These are phyloP conservation scores for Pantherophis vulpinus DNA, from an alignment of 2,797 vertebrate species.

Conservation along the genomic window DNA sequence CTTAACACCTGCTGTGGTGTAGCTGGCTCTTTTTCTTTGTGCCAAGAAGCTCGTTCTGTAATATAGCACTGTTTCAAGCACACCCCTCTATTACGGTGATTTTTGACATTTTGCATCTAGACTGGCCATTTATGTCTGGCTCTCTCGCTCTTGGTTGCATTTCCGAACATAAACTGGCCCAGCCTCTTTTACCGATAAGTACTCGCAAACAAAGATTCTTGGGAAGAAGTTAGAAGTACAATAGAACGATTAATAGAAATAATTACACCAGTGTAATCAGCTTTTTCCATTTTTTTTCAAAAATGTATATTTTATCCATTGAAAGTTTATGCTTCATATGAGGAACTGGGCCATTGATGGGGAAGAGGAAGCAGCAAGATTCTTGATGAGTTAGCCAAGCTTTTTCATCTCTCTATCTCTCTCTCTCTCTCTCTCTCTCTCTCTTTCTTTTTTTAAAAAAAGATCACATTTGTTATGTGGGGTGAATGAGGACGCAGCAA, in stretches of 20 bases:
- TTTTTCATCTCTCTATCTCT: neutral
- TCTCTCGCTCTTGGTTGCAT: neutral
- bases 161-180: conserved; percentile 5
- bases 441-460: too few species aligned
- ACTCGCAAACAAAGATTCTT: neutral
- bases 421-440: neutral
- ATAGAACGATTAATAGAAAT: conserved; percentile 15
- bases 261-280: neutral
- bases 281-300: conserved; percentile 4
- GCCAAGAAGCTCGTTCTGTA: neutral
- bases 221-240: conserved; percentile 12
- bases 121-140: neutral
- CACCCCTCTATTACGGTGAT: neutral
- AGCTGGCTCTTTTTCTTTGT: neutral
- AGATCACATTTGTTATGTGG: too few species aligned
- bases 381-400: conserved; percentile 37
- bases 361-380: neutral
- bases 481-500: too few species aligned
- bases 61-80: conserved; percentile 4
- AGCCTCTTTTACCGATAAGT: neutral
- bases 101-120: neutral
- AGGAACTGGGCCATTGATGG: neutral
- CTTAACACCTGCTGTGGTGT: neutral
- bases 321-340: conserved; percentile 18
- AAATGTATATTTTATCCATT: neutral